These are phyloP conservation scores for Blennius ocellaris DNA, from an alignment of 2,113 vertebrate genomes.

Conservation along the genomic window DNA sequence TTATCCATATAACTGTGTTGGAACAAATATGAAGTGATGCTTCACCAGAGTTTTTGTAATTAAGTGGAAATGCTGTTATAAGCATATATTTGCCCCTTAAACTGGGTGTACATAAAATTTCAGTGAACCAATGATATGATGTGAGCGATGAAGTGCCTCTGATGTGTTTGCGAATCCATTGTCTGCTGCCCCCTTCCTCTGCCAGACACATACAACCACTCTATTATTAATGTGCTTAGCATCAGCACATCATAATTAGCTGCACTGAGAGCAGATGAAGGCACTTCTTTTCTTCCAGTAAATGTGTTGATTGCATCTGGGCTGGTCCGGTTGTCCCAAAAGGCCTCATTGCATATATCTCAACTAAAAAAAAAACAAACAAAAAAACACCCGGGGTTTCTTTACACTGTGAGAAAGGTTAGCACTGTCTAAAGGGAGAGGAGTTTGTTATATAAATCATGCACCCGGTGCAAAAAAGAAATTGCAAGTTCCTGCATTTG, in stretches of 20 bases:
- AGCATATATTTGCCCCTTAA: too few species aligned
- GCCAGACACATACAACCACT: not conserved
- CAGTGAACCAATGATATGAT: not conserved
- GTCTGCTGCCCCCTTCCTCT: not conserved
- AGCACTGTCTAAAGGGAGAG: not conserved
- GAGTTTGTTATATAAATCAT: not conserved
- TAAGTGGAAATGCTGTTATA: too few species aligned
- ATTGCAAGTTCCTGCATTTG: not conserved
- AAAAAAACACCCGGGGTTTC: constrained; percentile 2
- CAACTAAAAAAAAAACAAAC: not conserved
- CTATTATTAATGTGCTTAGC: not conserved
- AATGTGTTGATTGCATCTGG: constrained; percentile 23
- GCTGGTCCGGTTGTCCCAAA: not conserved
- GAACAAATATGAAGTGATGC: too few species aligned
- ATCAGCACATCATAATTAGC: constrained; percentile 9
- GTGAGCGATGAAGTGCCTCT: not conserved
- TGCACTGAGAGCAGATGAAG: not conserved
- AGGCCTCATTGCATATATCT: constrained; percentile 1
- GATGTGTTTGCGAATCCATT: not conserved
- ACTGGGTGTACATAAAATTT: too few species aligned
- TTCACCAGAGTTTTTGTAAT: too few species aligned
- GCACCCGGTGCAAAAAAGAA: not conserved
- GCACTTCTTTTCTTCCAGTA: not conserved
- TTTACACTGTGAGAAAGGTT: constrained; percentile 15
- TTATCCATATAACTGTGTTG: too few species aligned